Percentiles rank a stretch among this genome's conserved stretches.
phyloP scores from a whole-genome alignment of 2,113 vertebrate genomes.

The Centrocercus urophasianus region DNA sequence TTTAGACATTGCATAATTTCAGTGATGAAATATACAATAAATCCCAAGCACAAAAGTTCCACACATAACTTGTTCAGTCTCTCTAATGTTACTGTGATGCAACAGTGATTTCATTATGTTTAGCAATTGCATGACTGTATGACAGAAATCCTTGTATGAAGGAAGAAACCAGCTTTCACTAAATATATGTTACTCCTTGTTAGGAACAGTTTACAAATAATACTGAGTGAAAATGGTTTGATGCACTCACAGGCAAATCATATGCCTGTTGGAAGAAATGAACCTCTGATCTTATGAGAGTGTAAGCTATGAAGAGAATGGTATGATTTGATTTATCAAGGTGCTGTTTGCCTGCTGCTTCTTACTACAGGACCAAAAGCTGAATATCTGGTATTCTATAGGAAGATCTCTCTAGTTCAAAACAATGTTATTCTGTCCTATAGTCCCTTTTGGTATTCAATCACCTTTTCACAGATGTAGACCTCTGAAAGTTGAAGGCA shows the following conservation, averaged over 20 bases:
- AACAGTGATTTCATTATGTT: background rate
- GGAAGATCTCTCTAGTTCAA: background rate
- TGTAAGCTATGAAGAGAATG: background rate
- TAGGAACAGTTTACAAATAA: background rate
- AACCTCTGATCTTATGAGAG: background rate
- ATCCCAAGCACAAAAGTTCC: background rate
- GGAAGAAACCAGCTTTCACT: background rate
- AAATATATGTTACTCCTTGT: background rate
- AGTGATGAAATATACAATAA: background rate
- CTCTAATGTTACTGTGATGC: background rate
- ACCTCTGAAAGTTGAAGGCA: background rate
- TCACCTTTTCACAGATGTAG: background rate
- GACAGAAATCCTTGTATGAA: background rate
- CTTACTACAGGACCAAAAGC: background rate
- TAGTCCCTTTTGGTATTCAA: background rate
- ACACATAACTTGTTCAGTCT: background rate
- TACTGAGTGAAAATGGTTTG: background rate
- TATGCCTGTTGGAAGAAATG: background rate
- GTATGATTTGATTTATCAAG: background rate
- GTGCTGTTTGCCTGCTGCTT: background rate
- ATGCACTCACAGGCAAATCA: background rate
- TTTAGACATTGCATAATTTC: background rate
- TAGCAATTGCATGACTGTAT: background rate
- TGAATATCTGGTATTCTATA: background rate
- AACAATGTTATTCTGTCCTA: background rate